Conservation (phyloP, 2,888 invertebrate species). For the Pachliopta kotzebuea region DNA sequence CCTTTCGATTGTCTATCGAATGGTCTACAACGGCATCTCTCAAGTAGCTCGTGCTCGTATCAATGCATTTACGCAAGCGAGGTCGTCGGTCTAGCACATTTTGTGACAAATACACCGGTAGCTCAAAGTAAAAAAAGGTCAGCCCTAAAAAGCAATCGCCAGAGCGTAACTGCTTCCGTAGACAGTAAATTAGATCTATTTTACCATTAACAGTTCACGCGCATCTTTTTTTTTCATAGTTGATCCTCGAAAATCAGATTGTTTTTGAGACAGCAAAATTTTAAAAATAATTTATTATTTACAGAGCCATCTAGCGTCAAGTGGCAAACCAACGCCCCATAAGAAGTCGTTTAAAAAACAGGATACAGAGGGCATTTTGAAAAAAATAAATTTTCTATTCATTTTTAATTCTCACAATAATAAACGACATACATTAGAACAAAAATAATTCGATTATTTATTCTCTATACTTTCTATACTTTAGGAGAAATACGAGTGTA, state of each 20-base stretch:
- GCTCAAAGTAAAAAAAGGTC: constrained; percentile 31
- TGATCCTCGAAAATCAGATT: background rate
- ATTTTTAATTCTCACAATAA: background rate
- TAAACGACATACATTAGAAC: too few relatives aligned
- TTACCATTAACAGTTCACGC: background rate
- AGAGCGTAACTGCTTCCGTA: constrained; percentile 32
- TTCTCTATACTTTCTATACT: too few relatives aligned
- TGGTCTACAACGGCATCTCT: constrained; percentile 36
- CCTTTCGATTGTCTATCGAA: constrained; percentile 31
- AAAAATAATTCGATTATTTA: too few relatives aligned
- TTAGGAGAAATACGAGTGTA: background rate
- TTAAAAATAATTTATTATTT: background rate
- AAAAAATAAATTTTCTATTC: background rate
- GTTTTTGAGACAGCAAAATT: background rate
- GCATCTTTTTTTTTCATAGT: constrained; percentile 9
- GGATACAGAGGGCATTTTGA: constrained; percentile 21
- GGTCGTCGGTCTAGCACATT: constrained; percentile 36
- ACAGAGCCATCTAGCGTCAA: constrained; percentile 35
- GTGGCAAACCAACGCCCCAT: constrained; percentile 4
- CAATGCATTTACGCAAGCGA: constrained; percentile 43
- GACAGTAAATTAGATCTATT: constrained; percentile 14
- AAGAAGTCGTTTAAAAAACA: background rate
- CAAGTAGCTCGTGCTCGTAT: constrained; percentile 39
- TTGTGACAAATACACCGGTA: constrained; percentile 33
- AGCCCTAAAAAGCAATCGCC: constrained; percentile 28